A percentile compares a stretch with the other conserved stretches of the same genome.
Conservation (phyloP, 1,140 invertebrate genomes). For the Hestina assimilis region DNA sequence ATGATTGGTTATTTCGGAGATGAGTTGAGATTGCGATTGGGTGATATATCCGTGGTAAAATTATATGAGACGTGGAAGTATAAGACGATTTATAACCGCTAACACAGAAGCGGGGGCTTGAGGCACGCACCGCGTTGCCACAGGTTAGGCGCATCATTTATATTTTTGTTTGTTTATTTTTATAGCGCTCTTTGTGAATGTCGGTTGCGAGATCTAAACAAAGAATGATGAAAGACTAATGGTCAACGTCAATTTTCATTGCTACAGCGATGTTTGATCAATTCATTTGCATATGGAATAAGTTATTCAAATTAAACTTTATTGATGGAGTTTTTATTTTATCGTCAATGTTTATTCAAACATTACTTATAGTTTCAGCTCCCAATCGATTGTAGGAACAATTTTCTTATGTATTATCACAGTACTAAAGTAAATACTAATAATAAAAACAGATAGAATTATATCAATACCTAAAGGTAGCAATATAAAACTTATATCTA, state of each 20-base stretch:
- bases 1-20: slow-evolving; percentile 56
- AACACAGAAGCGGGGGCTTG: slow-evolving; percentile 54
- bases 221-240: slow-evolving; percentile 71
- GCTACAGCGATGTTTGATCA: slow-evolving; percentile 63
- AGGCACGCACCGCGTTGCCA: slow-evolving; percentile 62
- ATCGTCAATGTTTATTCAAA: slow-evolving; percentile 1
- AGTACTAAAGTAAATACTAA: too few species aligned
- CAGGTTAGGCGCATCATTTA: slow-evolving; percentile 73
- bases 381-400: too few species aligned
- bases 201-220: slow-evolving; percentile 65
- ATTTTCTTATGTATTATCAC: too few species aligned
- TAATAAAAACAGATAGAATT: too few species aligned
- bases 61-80: slow-evolving; percentile 64
- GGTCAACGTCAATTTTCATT: slow-evolving; percentile 57
- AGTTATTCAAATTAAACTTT: slow-evolving; percentile 36
- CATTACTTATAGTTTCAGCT: background rate
- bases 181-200: slow-evolving; percentile 54
- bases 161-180: slow-evolving; percentile 76
- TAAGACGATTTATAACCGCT: slow-evolving; percentile 70
- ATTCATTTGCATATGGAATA: slow-evolving; percentile 59
- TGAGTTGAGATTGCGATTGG: slow-evolving; percentile 58
- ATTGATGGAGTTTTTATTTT: slow-evolving; percentile 1
- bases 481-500: background rate
- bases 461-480: too few species aligned
- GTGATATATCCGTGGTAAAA: slow-evolving; percentile 67